Evolutionary conservation across 2,797 vertebrate genomes (phyloP), one percentile per base, ranked within the genome.

Genomic region (Rallus crepitans): DNA sequence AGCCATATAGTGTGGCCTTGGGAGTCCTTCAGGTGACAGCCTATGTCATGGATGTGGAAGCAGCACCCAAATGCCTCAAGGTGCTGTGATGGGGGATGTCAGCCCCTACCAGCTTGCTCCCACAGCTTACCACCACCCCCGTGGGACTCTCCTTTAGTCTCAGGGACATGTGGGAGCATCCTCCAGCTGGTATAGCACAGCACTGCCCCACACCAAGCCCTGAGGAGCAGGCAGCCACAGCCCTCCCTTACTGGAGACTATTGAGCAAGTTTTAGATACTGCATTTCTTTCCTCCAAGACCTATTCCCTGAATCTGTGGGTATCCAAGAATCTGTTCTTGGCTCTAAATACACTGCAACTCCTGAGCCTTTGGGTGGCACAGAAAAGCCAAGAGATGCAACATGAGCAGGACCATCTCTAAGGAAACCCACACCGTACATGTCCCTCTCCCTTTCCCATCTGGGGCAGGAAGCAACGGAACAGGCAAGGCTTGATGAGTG

Each of bases 41-140:
- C 59, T 3, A 35, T 35, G 35, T 35, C 35, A 0, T 14, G 40
- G 52, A 28, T 25, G 47, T 18, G n/a, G 20, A 55, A 70, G 50
- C 57, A 75, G 68, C 1, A 0, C 5, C 23, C 12, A 45, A 56
- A 40, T 28, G 17, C 15, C 1, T 0, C 33, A 64, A 52, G 31
- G 31, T 50, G 28, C 31, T 35, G 63, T 45, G 64, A 68, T 12
- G 14, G 14, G 35, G 7, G 15, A 18, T 53, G 45, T 15, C n/a
- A 50, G 21, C 15, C 28, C 6, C 16, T 33, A 33, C 14, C 33
- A 68, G 33, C 33, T 61, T 2, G 0, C 28, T 47, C 20, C 55
- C 64, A 69, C 17, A 20, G 64, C 9, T 50, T 42, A 77, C 27
- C 40, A 56, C 40, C 4, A 1, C 5, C 13, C 1, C 30, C 13